These are phyloP conservation scores for Mormyrus iriodes DNA, from an alignment of 2,113 vertebrate genomes.

Conservation along the genomic window DNA sequence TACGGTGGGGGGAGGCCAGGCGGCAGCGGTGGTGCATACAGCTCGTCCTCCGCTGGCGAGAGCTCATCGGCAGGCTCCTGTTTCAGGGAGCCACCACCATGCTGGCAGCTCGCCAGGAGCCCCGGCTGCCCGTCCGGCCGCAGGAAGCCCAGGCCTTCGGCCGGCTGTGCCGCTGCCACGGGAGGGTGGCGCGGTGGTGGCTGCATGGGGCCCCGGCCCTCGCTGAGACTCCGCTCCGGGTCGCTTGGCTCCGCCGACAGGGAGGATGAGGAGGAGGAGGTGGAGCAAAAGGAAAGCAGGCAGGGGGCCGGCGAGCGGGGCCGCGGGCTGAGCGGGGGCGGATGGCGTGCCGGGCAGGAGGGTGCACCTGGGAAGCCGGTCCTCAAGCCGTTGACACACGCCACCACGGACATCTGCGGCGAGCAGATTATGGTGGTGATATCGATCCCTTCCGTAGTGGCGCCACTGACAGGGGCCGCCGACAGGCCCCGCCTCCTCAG, in stretches of 20 bases:
- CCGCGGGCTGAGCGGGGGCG: constrained; percentile 55
- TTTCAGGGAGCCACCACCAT: constrained; percentile 74
- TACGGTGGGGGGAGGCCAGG: constrained; percentile 81
- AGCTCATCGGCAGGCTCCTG: constrained; percentile 89
- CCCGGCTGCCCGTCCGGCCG: constrained; percentile 54
- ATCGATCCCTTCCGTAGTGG: constrained; percentile 64
- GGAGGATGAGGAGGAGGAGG: constrained; percentile 41
- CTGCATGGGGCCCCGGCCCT: constrained; percentile 69
- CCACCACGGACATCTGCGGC: constrained; percentile 78
- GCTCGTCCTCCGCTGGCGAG: constrained; percentile 70
- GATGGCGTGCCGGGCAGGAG: constrained; percentile 59
- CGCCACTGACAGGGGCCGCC: constrained; percentile 55
- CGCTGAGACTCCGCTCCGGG: constrained; percentile 63
- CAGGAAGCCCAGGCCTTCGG: constrained; percentile 52
- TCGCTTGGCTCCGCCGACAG: constrained; percentile 60
- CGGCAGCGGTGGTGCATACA: constrained; percentile 72
- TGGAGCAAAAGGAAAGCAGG: constrained; percentile 63
- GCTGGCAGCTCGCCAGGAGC: constrained; percentile 57
- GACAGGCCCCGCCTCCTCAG: constrained; percentile 74
- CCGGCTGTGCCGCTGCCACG: constrained; percentile 45
- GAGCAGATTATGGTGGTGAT: constrained; percentile 76
- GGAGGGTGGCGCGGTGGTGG: constrained; percentile 32
- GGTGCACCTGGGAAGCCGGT: constrained; percentile 62
- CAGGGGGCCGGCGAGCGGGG: constrained; percentile 71
- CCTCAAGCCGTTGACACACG: constrained; percentile 75